These are phyloP conservation scores for Synanthedon formicaeformis DNA, from an alignment of 2,888 invertebrate genomes.

Conservation along the genomic window DNA sequence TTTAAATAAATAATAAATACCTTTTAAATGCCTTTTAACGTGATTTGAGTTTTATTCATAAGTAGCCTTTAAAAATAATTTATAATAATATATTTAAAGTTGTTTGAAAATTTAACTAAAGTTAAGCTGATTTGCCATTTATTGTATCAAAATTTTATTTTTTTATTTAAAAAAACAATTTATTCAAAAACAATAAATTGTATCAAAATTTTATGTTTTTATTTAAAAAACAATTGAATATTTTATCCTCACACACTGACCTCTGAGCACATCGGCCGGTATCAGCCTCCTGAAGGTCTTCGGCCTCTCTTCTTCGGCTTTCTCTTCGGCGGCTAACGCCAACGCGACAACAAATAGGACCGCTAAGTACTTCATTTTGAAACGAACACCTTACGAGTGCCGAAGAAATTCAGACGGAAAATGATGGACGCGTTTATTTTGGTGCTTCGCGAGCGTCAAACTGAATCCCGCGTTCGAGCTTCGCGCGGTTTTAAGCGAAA, in stretches of 20 bases:
- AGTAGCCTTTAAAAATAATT: too few species aligned
- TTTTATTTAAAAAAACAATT: too few species aligned
- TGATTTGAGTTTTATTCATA: too few species aligned
- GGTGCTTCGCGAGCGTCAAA: constrained; percentile 40
- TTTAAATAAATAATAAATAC: too few species aligned
- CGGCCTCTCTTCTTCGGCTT: constrained; percentile 69
- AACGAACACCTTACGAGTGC: constrained; percentile 35
- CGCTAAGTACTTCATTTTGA: constrained; percentile 69
- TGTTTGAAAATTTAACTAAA: too few species aligned
- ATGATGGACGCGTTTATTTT: constrained; percentile 30
- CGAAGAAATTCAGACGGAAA: constrained; percentile 24
- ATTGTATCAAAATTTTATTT: too few species aligned
- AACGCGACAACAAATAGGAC: constrained; percentile 63
- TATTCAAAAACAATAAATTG: too few species aligned
- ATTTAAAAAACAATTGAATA: too few species aligned
- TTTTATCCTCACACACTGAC: constrained; percentile 61
- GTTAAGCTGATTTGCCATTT: too few species aligned
- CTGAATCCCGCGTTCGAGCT: constrained; percentile 42
- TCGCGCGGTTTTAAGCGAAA: constrained; percentile 48
- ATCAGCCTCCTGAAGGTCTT: constrained; percentile 86
- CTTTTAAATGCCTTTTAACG: too few species aligned
- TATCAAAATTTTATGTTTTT: too few species aligned
- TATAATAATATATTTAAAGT: too few species aligned
- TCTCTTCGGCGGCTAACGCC: constrained; percentile 69
- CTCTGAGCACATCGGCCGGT: constrained; percentile 90